A percentile compares a stretch with the other conserved stretches of the same genome.
Conservation (phyloP, 2,797 vertebrate genomes). For the Malurus splendens region DNA sequence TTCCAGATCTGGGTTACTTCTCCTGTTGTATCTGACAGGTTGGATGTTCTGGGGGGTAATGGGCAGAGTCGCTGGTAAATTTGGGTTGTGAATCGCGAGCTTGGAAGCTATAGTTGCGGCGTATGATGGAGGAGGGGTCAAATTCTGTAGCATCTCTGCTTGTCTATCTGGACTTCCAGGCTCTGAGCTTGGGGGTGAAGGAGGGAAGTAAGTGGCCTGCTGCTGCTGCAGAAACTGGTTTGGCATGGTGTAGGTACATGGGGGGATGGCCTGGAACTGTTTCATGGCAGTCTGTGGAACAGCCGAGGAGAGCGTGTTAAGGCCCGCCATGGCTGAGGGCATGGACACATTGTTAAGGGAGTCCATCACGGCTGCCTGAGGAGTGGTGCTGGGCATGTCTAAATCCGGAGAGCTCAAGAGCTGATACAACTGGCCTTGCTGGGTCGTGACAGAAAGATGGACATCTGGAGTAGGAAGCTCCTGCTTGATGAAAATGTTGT, state of each 20-base stretch:
- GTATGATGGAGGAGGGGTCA: constrained; percentile 91
- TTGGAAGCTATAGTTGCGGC: constrained; percentile 92
- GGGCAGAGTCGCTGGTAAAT: constrained; percentile 74
- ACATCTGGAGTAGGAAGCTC: constrained; percentile 88
- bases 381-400: constrained; percentile 79
- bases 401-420: constrained; percentile 89
- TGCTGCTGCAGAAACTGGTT: constrained; percentile 77
- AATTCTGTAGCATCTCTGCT: constrained; percentile 87
- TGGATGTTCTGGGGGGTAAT: constrained; percentile 75
- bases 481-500: constrained; percentile 88
- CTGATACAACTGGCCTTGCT: constrained; percentile 90
- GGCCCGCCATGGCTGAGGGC: constrained; percentile 76
- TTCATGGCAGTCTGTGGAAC: constrained; percentile 77
- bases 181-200: constrained; percentile 92
- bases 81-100: constrained; percentile 79
- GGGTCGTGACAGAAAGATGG: constrained; percentile 76
- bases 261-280: constrained; percentile 70
- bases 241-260: constrained; percentile 75
- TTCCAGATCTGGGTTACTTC: constrained; percentile 94
- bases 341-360: constrained; percentile 76
- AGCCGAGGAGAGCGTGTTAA: constrained; percentile 74
- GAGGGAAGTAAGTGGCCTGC: constrained; percentile 86
- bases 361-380: constrained; percentile 79
- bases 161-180: constrained; percentile 90
- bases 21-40: constrained; percentile 82